Base-by-base conservation (phyloP, 2,797 vertebrate species). In the Aratinga solstitialis region DNA sequence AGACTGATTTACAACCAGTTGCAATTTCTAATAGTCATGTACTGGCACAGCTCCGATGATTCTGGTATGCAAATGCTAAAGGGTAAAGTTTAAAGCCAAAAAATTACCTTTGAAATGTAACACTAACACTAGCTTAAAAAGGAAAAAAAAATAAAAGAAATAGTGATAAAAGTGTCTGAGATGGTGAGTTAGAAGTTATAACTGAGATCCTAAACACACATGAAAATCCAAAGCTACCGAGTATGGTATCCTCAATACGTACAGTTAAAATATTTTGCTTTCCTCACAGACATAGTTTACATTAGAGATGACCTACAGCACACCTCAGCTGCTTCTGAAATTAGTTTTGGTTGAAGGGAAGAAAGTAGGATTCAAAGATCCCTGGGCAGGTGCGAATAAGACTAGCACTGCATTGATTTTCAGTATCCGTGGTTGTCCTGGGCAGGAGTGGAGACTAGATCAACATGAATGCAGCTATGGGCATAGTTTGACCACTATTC, bases 1-100 rank as follows among this genome's bases (percentile, higher is more conserved):
- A 27, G 26, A 48, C 30, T 80, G 34, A 74, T 80, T 92, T 80
- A 95, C 42, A 93, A 71, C 32, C 48, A 65, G 61, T 79, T 84
- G 74, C 26, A 51, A 50, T 94, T 94, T 91, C 81, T 76, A 80
- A 19, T 48, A 89, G 61, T 90, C 81, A 83, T 27, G 81, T 65
- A 65, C 78, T 87, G 81, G 90, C 92, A 93, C 72, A 87, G 14
- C 69, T 68, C 72, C 77, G 30, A 82, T 80, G 78, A 65, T 89
- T 26, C 42, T 80, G 72, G 67, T 78, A 94, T 83, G 84, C 54
- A 95, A 93, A 95, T 88, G 10, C 40, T 82, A 45, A 84, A 89
- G 72, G 43, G 26, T 45, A 78, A 77, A 50, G 53, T 83, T 87
- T 85, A 82, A 74, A 95, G 87, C 48, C 75, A 93, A 94, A 83